A percentile compares a stretch with the other conserved stretches of the same genome.
Conservation (phyloP, 1,140 invertebrate species). For the Eufriesea mexicana region DNA sequence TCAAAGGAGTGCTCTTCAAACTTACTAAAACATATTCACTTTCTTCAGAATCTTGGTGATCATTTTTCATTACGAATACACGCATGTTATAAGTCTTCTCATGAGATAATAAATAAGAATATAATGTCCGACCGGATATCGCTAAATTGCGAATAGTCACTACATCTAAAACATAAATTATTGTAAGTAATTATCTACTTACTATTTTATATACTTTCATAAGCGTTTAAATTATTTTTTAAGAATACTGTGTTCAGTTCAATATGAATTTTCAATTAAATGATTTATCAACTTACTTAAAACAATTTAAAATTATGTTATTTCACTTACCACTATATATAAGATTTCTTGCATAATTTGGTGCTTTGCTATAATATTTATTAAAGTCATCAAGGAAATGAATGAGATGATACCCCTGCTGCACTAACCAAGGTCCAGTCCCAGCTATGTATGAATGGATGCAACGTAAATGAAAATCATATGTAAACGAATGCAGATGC, state of each 20-base stretch:
- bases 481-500: constrained; percentile 94
- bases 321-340: constrained; percentile 86
- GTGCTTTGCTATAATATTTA: constrained; percentile 92
- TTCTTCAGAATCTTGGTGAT: constrained; percentile 76
- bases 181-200: not conserved
- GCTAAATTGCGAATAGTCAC: constrained; percentile 85
- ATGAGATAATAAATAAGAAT: constrained; percentile 88
- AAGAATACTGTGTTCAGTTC: not conserved
- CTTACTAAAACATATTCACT: constrained; percentile 86
- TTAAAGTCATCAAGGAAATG: constrained; percentile 92
- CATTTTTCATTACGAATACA: constrained; percentile 86
- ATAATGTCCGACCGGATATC: constrained; percentile 87
- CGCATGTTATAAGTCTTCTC: constrained; percentile 88
- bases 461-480: constrained; percentile 92
- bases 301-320: not conserved
- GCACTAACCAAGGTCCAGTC: constrained; percentile 84
- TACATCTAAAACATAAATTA: constrained; percentile 78
- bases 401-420: constrained; percentile 88
- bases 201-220: not conserved
- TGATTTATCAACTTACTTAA: not conserved
- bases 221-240: not conserved
- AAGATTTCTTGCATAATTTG: constrained; percentile 91
- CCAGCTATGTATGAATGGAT: constrained; percentile 88
- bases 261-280: not conserved
- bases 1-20: constrained; percentile 83